These are phyloP conservation scores for Melanogrammus aeglefinus DNA, from an alignment of 2,797 vertebrate species.

Conservation along the genomic window DNA sequence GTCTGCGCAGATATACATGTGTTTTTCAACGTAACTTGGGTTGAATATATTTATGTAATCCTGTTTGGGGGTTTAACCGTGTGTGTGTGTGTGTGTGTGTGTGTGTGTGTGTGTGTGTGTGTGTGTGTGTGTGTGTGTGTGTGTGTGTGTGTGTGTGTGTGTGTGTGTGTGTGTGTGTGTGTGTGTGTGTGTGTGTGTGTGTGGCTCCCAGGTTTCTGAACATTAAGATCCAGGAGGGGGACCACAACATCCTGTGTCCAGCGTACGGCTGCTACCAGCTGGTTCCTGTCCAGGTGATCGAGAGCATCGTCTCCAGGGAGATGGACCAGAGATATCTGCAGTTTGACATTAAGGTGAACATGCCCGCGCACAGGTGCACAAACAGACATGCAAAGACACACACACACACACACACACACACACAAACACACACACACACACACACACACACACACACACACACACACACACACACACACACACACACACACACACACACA, in stretches of 20 bases:
- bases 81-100: neutral
- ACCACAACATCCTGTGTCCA: slow-evolving; percentile 99
- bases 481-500: too few species aligned
- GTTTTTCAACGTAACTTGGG: neutral
- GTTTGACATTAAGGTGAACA: slow-evolving; percentile 95
- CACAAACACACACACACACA: too few species aligned
- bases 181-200: slow-evolving; percentile 5
- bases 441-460: too few species aligned
- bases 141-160: neutral
- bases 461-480: too few species aligned
- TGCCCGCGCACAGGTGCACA: neutral
- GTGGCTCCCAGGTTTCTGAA: slow-evolving; percentile 87
- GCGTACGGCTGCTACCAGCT: slow-evolving; percentile 97
- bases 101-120: slow-evolving; percentile 10
- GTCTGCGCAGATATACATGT: neutral
- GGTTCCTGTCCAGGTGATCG: slow-evolving; percentile 97
- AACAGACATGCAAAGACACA: neutral
- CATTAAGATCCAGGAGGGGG: slow-evolving; percentile 97
- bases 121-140: slow-evolving; percentile 2
- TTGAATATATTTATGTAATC: neutral
- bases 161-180: neutral
- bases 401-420: too few species aligned
- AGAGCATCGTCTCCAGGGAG: slow-evolving; percentile 97
- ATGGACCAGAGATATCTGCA: slow-evolving; percentile 98
- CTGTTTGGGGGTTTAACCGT: neutral